phyloP scores from a whole-genome alignment of 2,888 invertebrate species.

The Watsonalla binaria region DNA sequence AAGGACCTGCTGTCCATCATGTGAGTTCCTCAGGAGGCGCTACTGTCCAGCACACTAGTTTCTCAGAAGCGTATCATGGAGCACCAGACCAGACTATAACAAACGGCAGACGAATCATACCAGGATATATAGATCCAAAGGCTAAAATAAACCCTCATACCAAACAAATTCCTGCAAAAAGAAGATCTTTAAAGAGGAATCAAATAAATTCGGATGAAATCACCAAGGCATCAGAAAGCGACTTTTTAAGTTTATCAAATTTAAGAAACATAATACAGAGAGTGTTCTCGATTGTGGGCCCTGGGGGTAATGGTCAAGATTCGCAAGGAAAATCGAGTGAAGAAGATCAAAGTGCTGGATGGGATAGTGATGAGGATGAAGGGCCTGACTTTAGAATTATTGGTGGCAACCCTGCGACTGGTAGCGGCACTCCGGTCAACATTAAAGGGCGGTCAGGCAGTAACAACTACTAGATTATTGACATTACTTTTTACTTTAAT shows the following conservation, averaged over 20 bases:
- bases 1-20: neutral
- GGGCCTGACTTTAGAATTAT: constrained; percentile 48
- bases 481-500: neutral
- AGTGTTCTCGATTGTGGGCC: neutral
- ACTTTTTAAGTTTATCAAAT: neutral
- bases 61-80: neutral
- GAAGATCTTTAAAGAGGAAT: no score
- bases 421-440: constrained; percentile 54
- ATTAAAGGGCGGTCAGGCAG: constrained; percentile 48
- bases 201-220: neutral
- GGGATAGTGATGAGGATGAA: constrained; percentile 9
- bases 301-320: neutral
- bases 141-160: no score
- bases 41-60: neutral
- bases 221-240: neutral
- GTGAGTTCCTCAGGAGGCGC: neutral
- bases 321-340: neutral
- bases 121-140: neutral
- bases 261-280: neutral
- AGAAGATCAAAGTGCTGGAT: constrained; percentile 10
- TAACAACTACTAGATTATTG: neutral
- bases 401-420: constrained; percentile 56
- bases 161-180: neutral
- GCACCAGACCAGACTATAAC: neutral
- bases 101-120: constrained; percentile 1